Conservation (phyloP, 2,888 invertebrate genomes). For the Cephus nigrinus region DNA sequence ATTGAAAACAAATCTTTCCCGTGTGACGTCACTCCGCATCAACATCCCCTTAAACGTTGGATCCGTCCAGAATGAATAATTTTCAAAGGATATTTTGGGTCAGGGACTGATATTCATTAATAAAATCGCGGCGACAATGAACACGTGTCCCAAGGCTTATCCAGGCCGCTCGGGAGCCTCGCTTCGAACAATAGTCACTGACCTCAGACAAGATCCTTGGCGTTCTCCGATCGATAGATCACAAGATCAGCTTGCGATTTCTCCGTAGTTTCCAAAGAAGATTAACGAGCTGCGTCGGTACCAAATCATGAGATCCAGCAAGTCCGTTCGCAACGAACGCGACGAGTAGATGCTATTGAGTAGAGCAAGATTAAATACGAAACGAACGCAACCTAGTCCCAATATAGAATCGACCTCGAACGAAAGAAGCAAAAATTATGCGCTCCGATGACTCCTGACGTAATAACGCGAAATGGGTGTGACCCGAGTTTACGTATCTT, state of each 20-base stretch:
- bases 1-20: neutral
- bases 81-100: conserved; percentile 6
- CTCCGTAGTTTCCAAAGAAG: neutral
- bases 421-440: neutral
- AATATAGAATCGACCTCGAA: neutral
- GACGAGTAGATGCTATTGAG: neutral
- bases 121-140: neutral
- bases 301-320: neutral
- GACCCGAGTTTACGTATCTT: neutral
- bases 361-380: neutral
- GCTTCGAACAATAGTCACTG: neutral
- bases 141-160: neutral
- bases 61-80: conserved; percentile 1
- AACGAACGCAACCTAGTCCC: neutral
- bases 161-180: neutral
- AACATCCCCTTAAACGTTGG: neutral
- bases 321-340: neutral
- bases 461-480: neutral
- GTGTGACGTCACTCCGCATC: neutral
- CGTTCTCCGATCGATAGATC: neutral
- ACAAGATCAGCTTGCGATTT: neutral
- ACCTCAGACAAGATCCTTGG: neutral
- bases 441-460: neutral
- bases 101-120: conserved; percentile 1
- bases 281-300: neutral